Evolutionary conservation across 1,140 invertebrate genomes (phyloP).

Genomic region (Colletes latitarsis): DNA sequence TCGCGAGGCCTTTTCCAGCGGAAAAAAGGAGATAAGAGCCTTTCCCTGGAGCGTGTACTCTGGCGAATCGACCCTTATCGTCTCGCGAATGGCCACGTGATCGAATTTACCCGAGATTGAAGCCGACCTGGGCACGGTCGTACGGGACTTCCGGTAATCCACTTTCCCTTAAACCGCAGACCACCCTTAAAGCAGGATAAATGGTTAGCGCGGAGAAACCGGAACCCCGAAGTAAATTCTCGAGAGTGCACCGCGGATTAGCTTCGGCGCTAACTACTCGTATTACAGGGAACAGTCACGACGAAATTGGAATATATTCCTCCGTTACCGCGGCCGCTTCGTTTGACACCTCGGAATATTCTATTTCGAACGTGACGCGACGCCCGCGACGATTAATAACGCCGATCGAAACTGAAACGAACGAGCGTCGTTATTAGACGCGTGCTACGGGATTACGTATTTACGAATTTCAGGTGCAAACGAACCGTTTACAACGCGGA

Average conservation of each 20-base stretch:
- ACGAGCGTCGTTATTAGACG: background rate
- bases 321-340: slow-evolving; percentile 19
- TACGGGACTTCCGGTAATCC: slow-evolving; percentile 71
- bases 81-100: slow-evolving; percentile 62
- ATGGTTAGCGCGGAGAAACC: slow-evolving; percentile 67
- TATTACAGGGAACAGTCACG: slow-evolving; percentile 60
- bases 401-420: background rate
- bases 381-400: slow-evolving; percentile 12
- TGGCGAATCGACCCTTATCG: slow-evolving; percentile 62
- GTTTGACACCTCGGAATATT: slow-evolving; percentile 55
- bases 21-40: background rate
- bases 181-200: slow-evolving; percentile 66
- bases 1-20: slow-evolving; percentile 5
- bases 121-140: slow-evolving; percentile 61
- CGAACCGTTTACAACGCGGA: too few relatives aligned
- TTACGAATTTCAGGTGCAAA: too few relatives aligned
- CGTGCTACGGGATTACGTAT: background rate
- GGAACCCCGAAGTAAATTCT: slow-evolving; percentile 65
- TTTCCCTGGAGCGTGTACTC: slow-evolving; percentile 18
- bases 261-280: slow-evolving; percentile 63
- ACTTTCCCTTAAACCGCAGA: slow-evolving; percentile 70
- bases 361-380: slow-evolving; percentile 41
- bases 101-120: slow-evolving; percentile 69
- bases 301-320: slow-evolving; percentile 62
- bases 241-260: slow-evolving; percentile 60